Evolutionary conservation across 2,888 invertebrate genomes (phyloP).

Genomic region (Agrochola circellaris): DNA sequence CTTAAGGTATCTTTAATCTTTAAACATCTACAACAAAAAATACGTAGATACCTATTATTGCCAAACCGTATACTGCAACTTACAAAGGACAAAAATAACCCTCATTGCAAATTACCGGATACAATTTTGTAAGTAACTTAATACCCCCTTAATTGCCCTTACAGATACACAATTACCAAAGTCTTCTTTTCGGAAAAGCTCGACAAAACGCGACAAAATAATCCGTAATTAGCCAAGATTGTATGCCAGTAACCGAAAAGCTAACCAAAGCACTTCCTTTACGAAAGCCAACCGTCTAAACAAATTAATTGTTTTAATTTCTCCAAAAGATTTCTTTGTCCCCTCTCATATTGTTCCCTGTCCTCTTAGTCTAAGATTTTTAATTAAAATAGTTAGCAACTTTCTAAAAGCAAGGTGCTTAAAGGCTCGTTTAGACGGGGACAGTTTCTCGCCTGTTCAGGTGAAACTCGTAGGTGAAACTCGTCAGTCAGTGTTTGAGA

Average conservation of each 20-base stretch:
- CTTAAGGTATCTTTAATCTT: too few species aligned
- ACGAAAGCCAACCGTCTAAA: conserved; percentile 23
- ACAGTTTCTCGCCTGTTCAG: neutral
- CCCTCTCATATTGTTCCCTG: conserved; percentile 52
- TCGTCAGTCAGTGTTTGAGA: neutral
- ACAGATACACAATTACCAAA: conserved; percentile 1
- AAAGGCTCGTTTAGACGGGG: conserved; percentile 12
- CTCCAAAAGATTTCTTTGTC: conserved; percentile 60
- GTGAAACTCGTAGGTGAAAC: neutral
- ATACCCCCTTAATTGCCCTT: neutral
- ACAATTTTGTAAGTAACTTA: neutral
- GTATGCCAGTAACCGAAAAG: neutral
- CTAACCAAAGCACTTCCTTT: conserved; percentile 31
- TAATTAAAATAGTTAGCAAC: conserved; percentile 70
- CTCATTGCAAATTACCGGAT: neutral
- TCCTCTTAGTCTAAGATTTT: conserved; percentile 67
- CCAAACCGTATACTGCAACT: neutral
- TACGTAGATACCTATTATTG: neutral
- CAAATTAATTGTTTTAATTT: conserved; percentile 59
- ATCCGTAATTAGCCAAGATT: conserved; percentile 20
- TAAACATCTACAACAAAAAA: too few species aligned
- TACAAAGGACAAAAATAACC: neutral
- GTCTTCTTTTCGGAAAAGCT: neutral
- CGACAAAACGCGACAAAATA: conserved; percentile 22
- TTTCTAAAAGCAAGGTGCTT: conserved; percentile 58